Base-by-base conservation (phyloP, 2,113 vertebrate species). In the Setophaga coronata region DNA sequence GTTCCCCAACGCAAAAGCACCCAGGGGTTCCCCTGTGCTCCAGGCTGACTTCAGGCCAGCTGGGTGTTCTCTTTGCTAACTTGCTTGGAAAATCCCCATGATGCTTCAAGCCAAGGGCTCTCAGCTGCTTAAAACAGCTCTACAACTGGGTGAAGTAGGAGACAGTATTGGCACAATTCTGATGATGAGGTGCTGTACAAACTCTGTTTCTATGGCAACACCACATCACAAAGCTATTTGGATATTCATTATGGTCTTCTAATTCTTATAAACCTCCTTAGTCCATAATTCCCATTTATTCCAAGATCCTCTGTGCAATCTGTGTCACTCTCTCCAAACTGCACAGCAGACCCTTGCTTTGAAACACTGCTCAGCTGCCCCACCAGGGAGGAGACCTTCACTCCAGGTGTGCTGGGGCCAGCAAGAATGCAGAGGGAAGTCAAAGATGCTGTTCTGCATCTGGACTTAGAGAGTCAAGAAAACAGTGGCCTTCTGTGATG, bases 201-300 rank as follows among this genome's bases (percentile, higher is more conserved):
- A 86, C 73, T 79, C 64, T 4, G 67, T 96, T 94, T 93, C 94
- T 78, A 95, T 43, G 67, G 90, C 76, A 95, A 97, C 86, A 6
- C 18, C 3, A 1, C 56, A 90, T 70, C 34, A 95, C 76, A 92
- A 93, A 82, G 56, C 88, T 70, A 66, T 81, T 31, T 85, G 51
- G 71, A 77, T 83, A 64, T 54, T 93, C 79, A 79, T 81, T 31
- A 51, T 9, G 2, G 33, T 38, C 73, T 85, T 72, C 82, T 58
- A 88, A 54, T 87, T 92, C 62, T 65, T 43, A 61, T 21, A 84
- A 89, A 58, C 21, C 43, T 61, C 50, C 31, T 88, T 36, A 42
- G 11, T 60, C 70, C 42, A 0, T 51, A 85, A 80, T 72, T 79
- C 36, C 70, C 26, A 31, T 61, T 82, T 76, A 77, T 80, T 62